Conservation (phyloP, 2,888 invertebrate genomes). For the Sesia bembeciformis region DNA sequence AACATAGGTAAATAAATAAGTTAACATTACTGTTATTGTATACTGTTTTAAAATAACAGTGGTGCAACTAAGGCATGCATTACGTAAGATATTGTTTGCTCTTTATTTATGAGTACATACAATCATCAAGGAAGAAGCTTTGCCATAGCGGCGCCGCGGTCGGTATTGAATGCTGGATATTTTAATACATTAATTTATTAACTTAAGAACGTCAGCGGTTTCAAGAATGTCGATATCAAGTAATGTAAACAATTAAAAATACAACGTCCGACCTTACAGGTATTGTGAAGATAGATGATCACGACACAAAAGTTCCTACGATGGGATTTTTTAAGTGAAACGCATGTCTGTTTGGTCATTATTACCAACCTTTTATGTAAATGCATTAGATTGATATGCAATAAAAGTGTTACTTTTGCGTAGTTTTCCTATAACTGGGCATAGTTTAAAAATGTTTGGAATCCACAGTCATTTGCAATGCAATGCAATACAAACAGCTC, state of each 20-base stretch:
- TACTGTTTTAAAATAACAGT: neutral
- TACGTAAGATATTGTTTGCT: neutral
- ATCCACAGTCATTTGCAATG: too few relatives aligned
- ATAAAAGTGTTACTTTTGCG: neutral
- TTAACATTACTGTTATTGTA: neutral
- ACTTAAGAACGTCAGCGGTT: conserved; percentile 34
- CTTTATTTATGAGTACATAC: neutral
- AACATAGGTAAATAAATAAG: too few relatives aligned
- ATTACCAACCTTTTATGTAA: neutral
- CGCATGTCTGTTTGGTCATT: too few relatives aligned
- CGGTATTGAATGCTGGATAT: conserved; percentile 9
- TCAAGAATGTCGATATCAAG: conserved; percentile 28
- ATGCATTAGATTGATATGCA: neutral
- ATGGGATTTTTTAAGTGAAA: too few relatives aligned
- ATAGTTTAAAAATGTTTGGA: too few relatives aligned
- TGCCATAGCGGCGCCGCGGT: conserved; percentile 13
- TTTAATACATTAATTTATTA: conserved; percentile 24
- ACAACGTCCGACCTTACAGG: too few relatives aligned
- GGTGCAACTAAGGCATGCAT: neutral
- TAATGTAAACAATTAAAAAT: too few relatives aligned
- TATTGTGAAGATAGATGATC: too few relatives aligned
- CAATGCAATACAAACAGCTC: too few relatives aligned
- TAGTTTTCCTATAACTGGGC: neutral
- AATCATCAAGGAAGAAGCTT: conserved; percentile 4
- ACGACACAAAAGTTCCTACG: too few relatives aligned